These are phyloP conservation scores for Rhyacophila evoluta DNA, from an alignment of 2,888 invertebrate genomes.

Conservation along the genomic window DNA sequence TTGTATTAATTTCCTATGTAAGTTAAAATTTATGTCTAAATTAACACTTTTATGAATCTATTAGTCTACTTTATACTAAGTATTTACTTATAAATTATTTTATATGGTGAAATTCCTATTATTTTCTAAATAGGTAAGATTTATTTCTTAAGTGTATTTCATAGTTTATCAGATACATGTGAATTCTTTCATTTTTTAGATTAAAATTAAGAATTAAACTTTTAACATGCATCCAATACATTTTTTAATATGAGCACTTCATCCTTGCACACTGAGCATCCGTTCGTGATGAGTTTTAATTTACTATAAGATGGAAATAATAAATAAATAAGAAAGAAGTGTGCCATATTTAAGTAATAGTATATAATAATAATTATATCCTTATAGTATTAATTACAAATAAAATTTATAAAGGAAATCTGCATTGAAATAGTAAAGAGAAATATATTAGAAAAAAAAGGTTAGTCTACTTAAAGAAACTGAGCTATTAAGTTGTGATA, in stretches of 20 bases:
- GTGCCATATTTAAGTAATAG: slow-evolving; percentile 31
- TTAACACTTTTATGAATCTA: slow-evolving; percentile 46
- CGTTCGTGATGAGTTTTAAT: background rate
- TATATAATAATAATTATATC: slow-evolving; percentile 6
- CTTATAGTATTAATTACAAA: background rate
- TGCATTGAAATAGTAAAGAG: too few relatives aligned
- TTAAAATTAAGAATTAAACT: slow-evolving; percentile 33
- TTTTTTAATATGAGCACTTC: slow-evolving; percentile 13
- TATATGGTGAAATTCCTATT: slow-evolving; percentile 39
- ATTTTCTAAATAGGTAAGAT: slow-evolving; percentile 41
- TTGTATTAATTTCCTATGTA: slow-evolving; percentile 5
- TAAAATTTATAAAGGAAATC: too few relatives aligned
- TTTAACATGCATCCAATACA: slow-evolving; percentile 35
- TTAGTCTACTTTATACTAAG: slow-evolving; percentile 48
- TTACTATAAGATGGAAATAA: background rate
- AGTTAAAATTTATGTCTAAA: slow-evolving; percentile 39
- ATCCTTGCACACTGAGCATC: background rate
- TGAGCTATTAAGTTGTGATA: too few relatives aligned
- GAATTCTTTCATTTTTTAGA: slow-evolving; percentile 25
- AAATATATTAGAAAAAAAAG: too few relatives aligned
- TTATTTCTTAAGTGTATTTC: slow-evolving; percentile 29
- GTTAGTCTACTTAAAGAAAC: too few relatives aligned
- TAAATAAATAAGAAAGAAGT: slow-evolving; percentile 26
- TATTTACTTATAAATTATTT: slow-evolving; percentile 33
- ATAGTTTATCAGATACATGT: slow-evolving; percentile 37